phyloP scores from a whole-genome alignment of 2,888 invertebrate genomes.

The Heliconius aoede region DNA sequence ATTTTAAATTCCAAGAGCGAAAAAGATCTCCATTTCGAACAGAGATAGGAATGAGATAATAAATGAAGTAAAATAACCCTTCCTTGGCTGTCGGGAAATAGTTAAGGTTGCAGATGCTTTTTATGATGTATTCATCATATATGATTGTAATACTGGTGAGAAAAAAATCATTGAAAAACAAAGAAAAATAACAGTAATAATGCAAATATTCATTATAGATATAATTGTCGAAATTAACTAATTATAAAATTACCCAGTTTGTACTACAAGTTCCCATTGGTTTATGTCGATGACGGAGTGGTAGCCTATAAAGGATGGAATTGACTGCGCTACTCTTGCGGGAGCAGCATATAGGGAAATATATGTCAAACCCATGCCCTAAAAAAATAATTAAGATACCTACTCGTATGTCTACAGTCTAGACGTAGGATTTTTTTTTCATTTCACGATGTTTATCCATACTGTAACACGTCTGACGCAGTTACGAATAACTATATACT shows the following conservation, averaged over 20 bases:
- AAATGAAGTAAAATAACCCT: not conserved
- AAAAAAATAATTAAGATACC: no score
- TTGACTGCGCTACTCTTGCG: no score
- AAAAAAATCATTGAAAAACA: not conserved
- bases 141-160: no score
- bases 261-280: not conserved
- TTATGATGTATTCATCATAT: not conserved
- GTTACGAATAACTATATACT: no score
- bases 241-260: not conserved
- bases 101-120: not conserved
- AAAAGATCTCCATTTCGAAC: not conserved
- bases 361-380: no score
- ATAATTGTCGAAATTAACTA: not conserved
- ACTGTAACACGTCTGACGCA: no score
- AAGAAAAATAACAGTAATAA: not conserved
- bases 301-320: no score
- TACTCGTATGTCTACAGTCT: no score
- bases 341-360: no score
- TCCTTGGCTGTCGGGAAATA: no score
- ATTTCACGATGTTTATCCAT: no score
- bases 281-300: not conserved
- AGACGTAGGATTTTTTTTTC: no score
- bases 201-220: not conserved
- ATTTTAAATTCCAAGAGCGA: constrained; percentile 32
- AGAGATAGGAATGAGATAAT: constrained; percentile 25